These are phyloP conservation scores for Euwallacea fornicatus DNA, from an alignment of 1,140 invertebrate genomes.

Conservation along the genomic window DNA sequence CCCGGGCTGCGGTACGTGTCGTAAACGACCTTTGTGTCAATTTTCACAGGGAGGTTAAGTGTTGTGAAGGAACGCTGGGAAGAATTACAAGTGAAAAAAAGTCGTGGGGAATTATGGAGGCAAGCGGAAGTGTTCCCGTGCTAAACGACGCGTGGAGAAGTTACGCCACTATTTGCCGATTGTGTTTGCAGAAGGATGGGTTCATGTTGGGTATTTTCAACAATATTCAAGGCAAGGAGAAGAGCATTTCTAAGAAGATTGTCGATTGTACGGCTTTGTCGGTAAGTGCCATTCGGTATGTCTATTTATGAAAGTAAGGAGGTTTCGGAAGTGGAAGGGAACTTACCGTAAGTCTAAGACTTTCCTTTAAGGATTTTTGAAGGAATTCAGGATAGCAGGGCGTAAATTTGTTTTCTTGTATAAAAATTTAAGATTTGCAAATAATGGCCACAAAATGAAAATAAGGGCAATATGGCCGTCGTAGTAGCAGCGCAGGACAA, in stretches of 20 bases:
- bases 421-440: too few relatives aligned
- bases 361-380: too few relatives aligned
- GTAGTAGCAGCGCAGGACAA: too few relatives aligned
- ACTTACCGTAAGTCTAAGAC: too few relatives aligned
- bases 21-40: constrained; percentile 17
- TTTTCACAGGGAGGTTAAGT: constrained; percentile 1
- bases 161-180: constrained; percentile 58
- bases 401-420: too few relatives aligned
- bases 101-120: constrained; percentile 18
- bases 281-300: constrained; percentile 44
- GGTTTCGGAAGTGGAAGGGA: too few relatives aligned
- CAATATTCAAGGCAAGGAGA: constrained; percentile 51
- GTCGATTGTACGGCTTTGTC: constrained; percentile 52
- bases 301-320: too few relatives aligned
- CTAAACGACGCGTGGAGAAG: constrained; percentile 46
- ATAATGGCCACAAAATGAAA: too few relatives aligned
- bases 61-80: background rate
- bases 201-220: constrained; percentile 61
- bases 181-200: constrained; percentile 61
- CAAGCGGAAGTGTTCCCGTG: background rate
- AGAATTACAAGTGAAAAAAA: background rate
- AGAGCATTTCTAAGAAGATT: constrained; percentile 53
- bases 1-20: constrained; percentile 19
- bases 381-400: too few relatives aligned
- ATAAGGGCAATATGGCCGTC: too few relatives aligned